Conservation (phyloP, 2,113 vertebrate species). For the Rhodinocichla rosea region DNA sequence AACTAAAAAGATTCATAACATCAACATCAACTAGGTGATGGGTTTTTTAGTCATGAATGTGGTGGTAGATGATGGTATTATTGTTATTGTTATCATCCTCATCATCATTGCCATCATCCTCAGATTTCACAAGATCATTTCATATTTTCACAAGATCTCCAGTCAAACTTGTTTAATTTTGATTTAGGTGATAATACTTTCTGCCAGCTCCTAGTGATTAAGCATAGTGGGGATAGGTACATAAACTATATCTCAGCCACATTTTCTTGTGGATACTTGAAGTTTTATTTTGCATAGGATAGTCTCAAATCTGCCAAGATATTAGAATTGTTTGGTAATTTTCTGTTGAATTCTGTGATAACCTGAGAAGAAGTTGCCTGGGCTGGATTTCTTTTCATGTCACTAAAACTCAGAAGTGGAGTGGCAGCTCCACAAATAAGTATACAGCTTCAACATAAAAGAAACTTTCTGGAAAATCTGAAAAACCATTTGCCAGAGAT, state of each 20-base stretch:
- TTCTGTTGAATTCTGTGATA: not conserved
- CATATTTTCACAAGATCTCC: not conserved
- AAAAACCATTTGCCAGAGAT: not conserved
- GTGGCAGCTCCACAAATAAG: not conserved
- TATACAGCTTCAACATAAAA: not conserved
- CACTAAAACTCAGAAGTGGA: not conserved
- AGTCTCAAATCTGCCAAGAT: not conserved
- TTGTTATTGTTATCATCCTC: not conserved
- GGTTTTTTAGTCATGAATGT: not conserved
- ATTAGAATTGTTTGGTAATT: not conserved
- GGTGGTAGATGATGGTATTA: not conserved
- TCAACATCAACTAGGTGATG: not conserved
- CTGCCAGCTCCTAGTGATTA: not conserved
- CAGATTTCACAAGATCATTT: not conserved
- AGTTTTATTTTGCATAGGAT: not conserved
- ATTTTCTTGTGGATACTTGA: not conserved
- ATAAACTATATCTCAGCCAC: not conserved
- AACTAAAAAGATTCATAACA: not conserved
- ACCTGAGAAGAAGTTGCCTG: not conserved
- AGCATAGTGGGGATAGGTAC: not conserved
- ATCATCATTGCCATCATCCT: not conserved
- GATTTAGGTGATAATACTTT: not conserved
- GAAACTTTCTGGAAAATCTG: not conserved
- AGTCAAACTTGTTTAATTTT: not conserved
- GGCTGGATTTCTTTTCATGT: not conserved